Evolutionary conservation across 2,888 invertebrate genomes (phyloP).

Genomic region (Amaurobius ferox): DNA sequence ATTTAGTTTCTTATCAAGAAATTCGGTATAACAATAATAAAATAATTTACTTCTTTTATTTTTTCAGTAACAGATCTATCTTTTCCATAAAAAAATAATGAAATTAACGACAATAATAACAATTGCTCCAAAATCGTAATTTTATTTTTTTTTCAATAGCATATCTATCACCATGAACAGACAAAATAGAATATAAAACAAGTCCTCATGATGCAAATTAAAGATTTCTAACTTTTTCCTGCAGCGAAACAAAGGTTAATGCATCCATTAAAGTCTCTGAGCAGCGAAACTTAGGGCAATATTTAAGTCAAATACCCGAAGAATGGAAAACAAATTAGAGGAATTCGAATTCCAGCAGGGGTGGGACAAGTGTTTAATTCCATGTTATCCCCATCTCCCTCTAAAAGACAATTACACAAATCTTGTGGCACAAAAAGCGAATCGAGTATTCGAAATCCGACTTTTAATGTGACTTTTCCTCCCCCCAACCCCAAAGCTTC

Average conservation of each 20-base stretch:
- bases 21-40: too few species aligned
- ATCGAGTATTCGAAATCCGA: constrained; percentile 61
- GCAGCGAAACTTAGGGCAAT: neutral
- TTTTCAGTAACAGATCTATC: too few species aligned
- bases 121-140: too few species aligned
- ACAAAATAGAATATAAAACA: too few species aligned
- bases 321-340: constrained; percentile 45
- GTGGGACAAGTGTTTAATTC: constrained; percentile 69
- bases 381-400: constrained; percentile 3
- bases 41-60: too few species aligned
- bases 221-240: neutral
- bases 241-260: neutral
- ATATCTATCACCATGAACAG: too few species aligned
- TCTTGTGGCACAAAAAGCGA: constrained; percentile 58
- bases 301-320: constrained; percentile 32
- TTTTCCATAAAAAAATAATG: too few species aligned
- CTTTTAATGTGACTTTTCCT: constrained; percentile 58
- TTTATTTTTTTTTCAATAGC: too few species aligned
- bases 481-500: constrained; percentile 13
- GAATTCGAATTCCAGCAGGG: constrained; percentile 46
- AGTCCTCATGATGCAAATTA: too few species aligned
- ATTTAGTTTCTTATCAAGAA: too few species aligned
- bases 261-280: neutral
- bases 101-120: too few species aligned
- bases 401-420: constrained; percentile 67